Evolutionary conservation across 92 coral and sea anemone genomes (phyloP), one percentile per base, ranked within the genome.

Genomic region (Phenganax stokvisi): DNA sequence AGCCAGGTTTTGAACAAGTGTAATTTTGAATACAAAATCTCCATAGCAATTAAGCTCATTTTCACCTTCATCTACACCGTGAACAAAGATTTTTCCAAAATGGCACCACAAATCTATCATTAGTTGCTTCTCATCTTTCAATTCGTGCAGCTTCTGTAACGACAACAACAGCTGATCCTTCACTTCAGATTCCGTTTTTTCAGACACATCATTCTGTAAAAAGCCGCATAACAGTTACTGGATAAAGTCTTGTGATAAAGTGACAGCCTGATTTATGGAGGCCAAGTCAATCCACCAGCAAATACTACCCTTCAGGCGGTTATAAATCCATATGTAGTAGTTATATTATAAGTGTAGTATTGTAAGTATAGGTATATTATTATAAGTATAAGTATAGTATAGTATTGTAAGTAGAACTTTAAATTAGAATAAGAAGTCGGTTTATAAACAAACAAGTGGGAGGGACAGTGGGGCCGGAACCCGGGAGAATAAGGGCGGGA

Each of bases 71-170:
- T 68, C 73, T 29, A 73, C 77, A 11, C 47, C 20, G 20, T 51
- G 51, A 56, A 73, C 58, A 73, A 73, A 13, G 12, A 51, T 59
- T 73, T 51, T 73, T 53, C 77, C 77, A 73, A 73, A 73, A 56
- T 73, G 77, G 25, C 77, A 73, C 77, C 77, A 73, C 59, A 73
- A 28, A 58, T 73, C 77, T 51, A 54, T 12, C 16, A 73, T 11
- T 58, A 73, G 1, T 0, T 54, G 25, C 9, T 73, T 73, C 3
- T 73, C 59, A 16, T 73, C 77, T 52, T 56, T 52, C 6, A 6
- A 25, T 16, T 53, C 6, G 60, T 12, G 51, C 12, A 73, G 15
- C 5, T 52, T 73, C 54, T 73, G 12, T 25, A 73, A 54, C 27
- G 47, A 0, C 7, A 29, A 20, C 60, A 73, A 52, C 27, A 73